Evolutionary conservation across 2,113 vertebrate species (phyloP), one percentile per base, ranked within the genome.

Genomic region (Cyprinodon variegatus): DNA sequence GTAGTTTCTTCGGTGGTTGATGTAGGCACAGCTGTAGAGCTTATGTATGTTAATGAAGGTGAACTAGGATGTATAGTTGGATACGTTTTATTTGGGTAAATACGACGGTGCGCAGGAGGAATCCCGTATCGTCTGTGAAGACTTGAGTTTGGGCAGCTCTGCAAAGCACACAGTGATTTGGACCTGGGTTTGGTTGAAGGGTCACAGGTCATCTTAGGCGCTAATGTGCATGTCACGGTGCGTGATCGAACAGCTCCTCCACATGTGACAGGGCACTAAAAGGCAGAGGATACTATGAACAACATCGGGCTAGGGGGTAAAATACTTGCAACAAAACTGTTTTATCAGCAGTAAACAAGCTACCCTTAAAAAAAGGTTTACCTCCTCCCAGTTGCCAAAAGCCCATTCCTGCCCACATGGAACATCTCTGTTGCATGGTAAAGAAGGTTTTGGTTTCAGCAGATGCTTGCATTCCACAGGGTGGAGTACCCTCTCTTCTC

Each of bases 341-440:
- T 37, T 40, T 45, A 29, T 29, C 29, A 29, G 29, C 29, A 29
- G 29, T 46, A 78, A 72, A 73, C 15, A 22, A 65, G 61, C 74
- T 61, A 61, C 22, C 39, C 29, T 53, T 12, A 48, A 59, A 65
- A 60, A 65, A 48, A 59, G 10, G 3, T 11, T 68, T 86, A 97
- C 98, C 93, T 97, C 93, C 66, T 95, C 97, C 98, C 98, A 99
- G 88, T 93, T 93, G 83, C 96, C 94, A 38, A 97, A 96, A 17
- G 91, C 92, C 98, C 98, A 99, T 77, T 97, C 96, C 2, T 95
- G 95, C 0, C 96, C 96, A 83, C 98, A 99, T 57, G 95, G 89
- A 29, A 97, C 62, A 29, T 99, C 96, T 88, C 97, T 95, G 91
- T 98, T 98, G 86, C 98, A 99, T 1, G 95, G 95, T 40, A 96